A percentile compares a stretch with the other conserved stretches of the same genome.
Conservation (phyloP, 2,888 invertebrate species). For the Patella caerulea region DNA sequence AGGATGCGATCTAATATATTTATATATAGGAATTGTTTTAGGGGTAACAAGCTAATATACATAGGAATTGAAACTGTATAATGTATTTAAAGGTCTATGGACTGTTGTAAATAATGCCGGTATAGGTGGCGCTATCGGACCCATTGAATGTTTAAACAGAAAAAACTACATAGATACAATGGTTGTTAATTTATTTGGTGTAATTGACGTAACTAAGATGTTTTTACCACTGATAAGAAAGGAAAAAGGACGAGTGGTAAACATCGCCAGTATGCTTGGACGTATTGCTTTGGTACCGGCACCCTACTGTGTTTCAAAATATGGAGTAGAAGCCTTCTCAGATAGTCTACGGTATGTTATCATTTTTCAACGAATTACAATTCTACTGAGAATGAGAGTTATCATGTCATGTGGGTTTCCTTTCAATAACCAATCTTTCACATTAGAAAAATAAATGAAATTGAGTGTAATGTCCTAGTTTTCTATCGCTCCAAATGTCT, state of each 20-base stretch:
- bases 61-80: no score
- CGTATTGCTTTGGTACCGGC: conserved; percentile 40
- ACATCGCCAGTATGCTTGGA: conserved; percentile 56
- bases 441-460: no score
- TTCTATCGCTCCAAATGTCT: no score
- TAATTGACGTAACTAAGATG: conserved; percentile 45
- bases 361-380: no score
- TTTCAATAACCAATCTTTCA: no score
- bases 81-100: conserved; percentile 3
- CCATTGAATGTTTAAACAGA: conserved; percentile 64
- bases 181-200: conserved; percentile 66
- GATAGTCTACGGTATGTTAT: conserved; percentile 53
- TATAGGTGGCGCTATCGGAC: conserved; percentile 44
- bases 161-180: conserved; percentile 61
- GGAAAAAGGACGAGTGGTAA: conserved; percentile 55
- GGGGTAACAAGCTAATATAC: no score
- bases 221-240: conserved; percentile 51
- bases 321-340: conserved; percentile 57
- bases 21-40: no score
- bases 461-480: no score
- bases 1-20: no score
- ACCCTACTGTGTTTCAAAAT: conserved; percentile 59
- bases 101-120: no score
- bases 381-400: no score
- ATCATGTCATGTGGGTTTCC: no score